A percentile compares a stretch with the other conserved stretches of the same genome.
phyloP scores from a whole-genome alignment of 2,888 invertebrate genomes.

The Silvanus unidentatus region DNA sequence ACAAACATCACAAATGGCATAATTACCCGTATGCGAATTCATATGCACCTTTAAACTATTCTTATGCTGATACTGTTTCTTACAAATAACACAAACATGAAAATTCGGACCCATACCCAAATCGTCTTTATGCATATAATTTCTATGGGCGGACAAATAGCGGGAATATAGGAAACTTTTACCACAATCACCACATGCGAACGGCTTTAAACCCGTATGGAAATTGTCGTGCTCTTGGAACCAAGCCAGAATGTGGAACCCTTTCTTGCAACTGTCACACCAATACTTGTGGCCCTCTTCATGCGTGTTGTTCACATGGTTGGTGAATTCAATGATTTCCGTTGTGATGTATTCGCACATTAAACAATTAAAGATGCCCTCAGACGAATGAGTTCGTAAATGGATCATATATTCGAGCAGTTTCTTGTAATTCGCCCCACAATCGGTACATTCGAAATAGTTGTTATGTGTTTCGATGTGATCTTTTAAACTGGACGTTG shows the following conservation, averaged over 20 bases:
- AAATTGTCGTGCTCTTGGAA: conserved; percentile 56
- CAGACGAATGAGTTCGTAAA: conserved; percentile 36
- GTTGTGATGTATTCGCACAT: conserved; percentile 40
- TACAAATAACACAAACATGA: conserved; percentile 44
- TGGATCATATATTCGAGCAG: conserved; percentile 41
- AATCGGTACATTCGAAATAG: conserved; percentile 41
- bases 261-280: conserved; percentile 52
- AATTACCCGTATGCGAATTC: conserved; percentile 49
- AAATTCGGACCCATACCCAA: conserved; percentile 31
- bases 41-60: conserved; percentile 44
- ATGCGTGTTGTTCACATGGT: conserved; percentile 38
- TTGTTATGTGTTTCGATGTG: conserved; percentile 43
- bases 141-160: conserved; percentile 41
- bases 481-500: conserved; percentile 35
- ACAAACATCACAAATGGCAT: conserved; percentile 55
- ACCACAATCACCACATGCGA: conserved; percentile 52
- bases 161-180: conserved; percentile 48
- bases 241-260: conserved; percentile 52
- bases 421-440: conserved; percentile 40
- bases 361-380: conserved; percentile 39
- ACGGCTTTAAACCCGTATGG: conserved; percentile 51
- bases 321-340: conserved; percentile 37
- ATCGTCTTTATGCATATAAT: conserved; percentile 38
- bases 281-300: conserved; percentile 47
- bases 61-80: conserved; percentile 43